Conservation (phyloP, 2,797 vertebrate genomes). For the Rhinatrema bivittatum region DNA sequence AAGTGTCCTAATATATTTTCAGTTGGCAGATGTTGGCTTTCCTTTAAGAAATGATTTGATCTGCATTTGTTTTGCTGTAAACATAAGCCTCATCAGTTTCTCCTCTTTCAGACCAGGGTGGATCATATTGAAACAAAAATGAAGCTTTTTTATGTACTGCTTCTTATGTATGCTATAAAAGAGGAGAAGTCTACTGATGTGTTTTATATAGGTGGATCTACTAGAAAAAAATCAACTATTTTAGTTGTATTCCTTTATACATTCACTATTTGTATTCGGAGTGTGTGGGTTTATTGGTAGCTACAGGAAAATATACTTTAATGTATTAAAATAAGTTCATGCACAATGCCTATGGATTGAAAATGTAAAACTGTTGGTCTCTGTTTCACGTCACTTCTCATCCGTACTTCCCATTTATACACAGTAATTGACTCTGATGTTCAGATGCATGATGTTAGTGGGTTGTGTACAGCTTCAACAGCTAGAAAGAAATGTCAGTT, state of each 20-base stretch:
- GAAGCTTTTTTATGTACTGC: slow-evolving; percentile 27
- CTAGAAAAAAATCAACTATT: slow-evolving; percentile 28
- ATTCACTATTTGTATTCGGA: slow-evolving; percentile 45
- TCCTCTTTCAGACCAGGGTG: slow-evolving; percentile 21
- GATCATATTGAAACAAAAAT: slow-evolving; percentile 37
- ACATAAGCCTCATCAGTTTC: slow-evolving; percentile 17
- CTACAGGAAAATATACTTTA: slow-evolving; percentile 31
- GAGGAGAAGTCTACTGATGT: too few relatives aligned
- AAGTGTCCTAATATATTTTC: slow-evolving; percentile 40
- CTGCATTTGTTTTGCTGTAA: slow-evolving; percentile 34
- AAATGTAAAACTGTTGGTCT: slow-evolving; percentile 25
- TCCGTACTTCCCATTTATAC: slow-evolving; percentile 18
- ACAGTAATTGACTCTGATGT: slow-evolving; percentile 20
- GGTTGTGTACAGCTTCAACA: too few relatives aligned
- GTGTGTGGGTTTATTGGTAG: slow-evolving; percentile 33
- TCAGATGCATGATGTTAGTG: slow-evolving; percentile 20
- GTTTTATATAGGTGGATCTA: slow-evolving; percentile 27
- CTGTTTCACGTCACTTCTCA: slow-evolving; percentile 16
- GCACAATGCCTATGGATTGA: slow-evolving; percentile 17
- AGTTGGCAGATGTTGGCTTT: slow-evolving; percentile 27
- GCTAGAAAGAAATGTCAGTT: too few relatives aligned
- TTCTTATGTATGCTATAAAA: too few relatives aligned
- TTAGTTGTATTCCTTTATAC: slow-evolving; percentile 49
- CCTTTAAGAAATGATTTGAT: slow-evolving; percentile 35
- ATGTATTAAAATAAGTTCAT: slow-evolving; percentile 39